Evolutionary conservation across 2,797 vertebrate genomes (phyloP), one percentile per base, ranked within the genome.

Genomic region (Sitta carolinensis): DNA sequence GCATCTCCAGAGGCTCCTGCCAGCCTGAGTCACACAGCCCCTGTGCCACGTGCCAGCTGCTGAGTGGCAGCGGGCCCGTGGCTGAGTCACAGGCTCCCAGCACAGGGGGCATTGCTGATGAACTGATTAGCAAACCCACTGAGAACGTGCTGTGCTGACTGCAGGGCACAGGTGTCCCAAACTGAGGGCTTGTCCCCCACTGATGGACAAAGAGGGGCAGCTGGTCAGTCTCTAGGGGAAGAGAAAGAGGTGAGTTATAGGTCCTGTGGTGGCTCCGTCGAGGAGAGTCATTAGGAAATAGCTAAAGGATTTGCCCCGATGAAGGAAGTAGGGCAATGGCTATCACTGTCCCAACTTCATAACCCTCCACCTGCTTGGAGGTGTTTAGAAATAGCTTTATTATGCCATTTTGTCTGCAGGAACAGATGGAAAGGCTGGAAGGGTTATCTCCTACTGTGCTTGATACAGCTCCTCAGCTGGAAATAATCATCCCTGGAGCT

Each of bases 21-120:
- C 58, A 81, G 95, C 80, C 96, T 95, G 93, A 97, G 95, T 97
- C 97, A 97, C 32, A 29, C 73, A 87, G 94, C 95, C 20, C 3
- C 74, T 6, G 67, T 93, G 95, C 94, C 89, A 75, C 93, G 68
- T 90, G 90, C 86, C 96, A 96, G 96, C 96, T 94, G 92, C 86
- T 67, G 94, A 50, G 84, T 8, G 40, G 87, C 84, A 75, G 55
- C 2, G 1, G 9, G 57, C 59, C 34, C 1, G 0, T 47, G 52
- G 81, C 62, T 89, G 73, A 85, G 74, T 58, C 51, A 50, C 29
- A 7, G 70, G n/a, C 68, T 66, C 36, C 3, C 4, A 54, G 45
- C 86, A 47, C 8, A 9, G 5, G 26, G 62, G 58, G 10, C 51
- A 26, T 20, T 20, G 2, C 26, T 38, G 61, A 4, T 26, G 42